phyloP scores from a whole-genome alignment of 2,888 invertebrate species.

The Palloptera scutellata region DNA sequence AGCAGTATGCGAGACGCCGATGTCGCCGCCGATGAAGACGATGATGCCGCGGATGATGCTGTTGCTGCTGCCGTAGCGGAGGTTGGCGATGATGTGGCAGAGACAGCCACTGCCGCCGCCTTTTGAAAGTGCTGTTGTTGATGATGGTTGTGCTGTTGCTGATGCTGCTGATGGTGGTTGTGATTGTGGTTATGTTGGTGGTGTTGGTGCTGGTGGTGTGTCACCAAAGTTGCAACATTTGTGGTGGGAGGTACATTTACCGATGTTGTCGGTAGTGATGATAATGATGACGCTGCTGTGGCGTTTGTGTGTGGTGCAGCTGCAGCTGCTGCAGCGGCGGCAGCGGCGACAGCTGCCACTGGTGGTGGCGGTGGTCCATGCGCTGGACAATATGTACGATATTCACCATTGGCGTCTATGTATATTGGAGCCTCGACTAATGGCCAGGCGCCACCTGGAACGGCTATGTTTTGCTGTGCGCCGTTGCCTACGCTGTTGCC shows the following conservation, averaged over 20 bases:
- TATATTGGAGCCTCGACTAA: constrained; percentile 68
- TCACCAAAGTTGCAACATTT: background rate
- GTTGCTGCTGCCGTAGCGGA: constrained; percentile 6
- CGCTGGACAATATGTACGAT: constrained; percentile 65
- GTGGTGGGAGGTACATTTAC: too few relatives aligned
- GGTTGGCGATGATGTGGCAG: constrained; percentile 2
- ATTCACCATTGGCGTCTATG: constrained; percentile 70
- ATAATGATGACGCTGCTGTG: background rate
- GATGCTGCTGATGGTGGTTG: constrained; percentile 12
- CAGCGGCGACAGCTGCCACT: constrained; percentile 29
- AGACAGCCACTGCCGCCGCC: background rate
- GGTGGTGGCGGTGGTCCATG: constrained; percentile 56
- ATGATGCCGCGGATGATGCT: constrained; percentile 18
- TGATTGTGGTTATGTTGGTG: constrained; percentile 16
- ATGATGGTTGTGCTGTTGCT: constrained; percentile 15
- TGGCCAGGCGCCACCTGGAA: constrained; percentile 63
- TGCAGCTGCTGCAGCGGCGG: constrained; percentile 9
- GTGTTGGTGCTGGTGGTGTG: background rate
- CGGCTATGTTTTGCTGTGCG: constrained; percentile 56
- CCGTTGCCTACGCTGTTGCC: constrained; percentile 40
- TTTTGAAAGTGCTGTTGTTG: constrained; percentile 3
- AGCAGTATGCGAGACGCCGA: constrained; percentile 70
- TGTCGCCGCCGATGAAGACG: constrained; percentile 28
- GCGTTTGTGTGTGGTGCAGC: background rate
- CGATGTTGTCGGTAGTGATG: too few relatives aligned